Evolutionary conservation across 2,113 vertebrate genomes (phyloP).

Genomic region (Corydoras maculifer): DNA sequence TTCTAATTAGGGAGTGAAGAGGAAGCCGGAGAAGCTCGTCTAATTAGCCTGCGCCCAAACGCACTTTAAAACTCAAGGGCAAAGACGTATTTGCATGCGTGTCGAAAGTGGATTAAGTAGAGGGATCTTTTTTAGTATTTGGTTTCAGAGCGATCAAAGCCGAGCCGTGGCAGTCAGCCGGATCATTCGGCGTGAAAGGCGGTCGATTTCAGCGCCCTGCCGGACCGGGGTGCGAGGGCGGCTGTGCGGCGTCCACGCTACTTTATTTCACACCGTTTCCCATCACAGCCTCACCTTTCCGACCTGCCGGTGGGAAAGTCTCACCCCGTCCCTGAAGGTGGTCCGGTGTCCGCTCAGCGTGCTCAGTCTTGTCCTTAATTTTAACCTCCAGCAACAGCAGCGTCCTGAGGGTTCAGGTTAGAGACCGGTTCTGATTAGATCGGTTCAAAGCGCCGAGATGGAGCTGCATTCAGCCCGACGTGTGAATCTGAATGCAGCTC

Average conservation of each 20-base stretch:
- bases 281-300: neutral
- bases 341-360: conserved; percentile 2
- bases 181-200: conserved; percentile 67
- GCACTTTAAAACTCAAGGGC: conserved; percentile 85
- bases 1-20: conserved; percentile 83
- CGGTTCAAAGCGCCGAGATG: too few relatives aligned
- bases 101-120: conserved; percentile 80
- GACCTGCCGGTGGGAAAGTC: neutral
- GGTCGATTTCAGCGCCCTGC: neutral
- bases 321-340: neutral
- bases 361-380: neutral
- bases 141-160: conserved; percentile 70
- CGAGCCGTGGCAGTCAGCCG: conserved; percentile 38
- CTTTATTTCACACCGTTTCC: neutral
- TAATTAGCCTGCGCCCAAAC: conserved; percentile 79
- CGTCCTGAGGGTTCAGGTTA: neutral
- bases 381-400: neutral
- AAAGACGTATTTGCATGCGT: conserved; percentile 74
- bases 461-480: too few relatives aligned
- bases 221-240: neutral
- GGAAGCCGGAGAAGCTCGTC: conserved; percentile 73
- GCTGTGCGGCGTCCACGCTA: neutral
- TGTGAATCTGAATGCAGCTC: too few relatives aligned
- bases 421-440: too few relatives aligned
- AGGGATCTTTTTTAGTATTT: conserved; percentile 55